Evolutionary conservation across 2,888 invertebrate species (phyloP).

Genomic region (Phengaris alcon): DNA sequence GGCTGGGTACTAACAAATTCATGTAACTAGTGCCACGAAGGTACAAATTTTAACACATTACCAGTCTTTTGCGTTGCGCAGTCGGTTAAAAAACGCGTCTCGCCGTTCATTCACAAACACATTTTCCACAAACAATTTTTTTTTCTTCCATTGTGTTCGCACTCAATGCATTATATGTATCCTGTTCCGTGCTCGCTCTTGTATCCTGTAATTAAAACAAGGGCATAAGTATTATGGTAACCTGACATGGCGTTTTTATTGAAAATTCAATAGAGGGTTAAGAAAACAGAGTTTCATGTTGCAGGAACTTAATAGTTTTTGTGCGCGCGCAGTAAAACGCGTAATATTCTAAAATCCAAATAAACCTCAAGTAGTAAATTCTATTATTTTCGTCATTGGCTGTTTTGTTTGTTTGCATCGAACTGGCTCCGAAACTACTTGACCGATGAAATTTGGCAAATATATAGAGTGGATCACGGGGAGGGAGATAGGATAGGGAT

Average conservation of each 20-base stretch:
- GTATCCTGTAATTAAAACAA: conserved; percentile 7
- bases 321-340: no score
- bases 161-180: background rate
- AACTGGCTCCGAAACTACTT: no score
- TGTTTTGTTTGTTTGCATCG: no score
- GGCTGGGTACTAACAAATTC: no score
- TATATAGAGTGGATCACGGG: no score
- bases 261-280: no score
- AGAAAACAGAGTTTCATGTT: background rate
- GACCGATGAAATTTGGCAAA: no score
- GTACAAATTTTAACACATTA: no score
- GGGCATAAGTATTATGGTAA: background rate
- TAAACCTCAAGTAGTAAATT: background rate
- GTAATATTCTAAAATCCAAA: background rate
- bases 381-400: background rate
- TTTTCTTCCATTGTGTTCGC: background rate
- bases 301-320: no score
- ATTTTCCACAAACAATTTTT: background rate
- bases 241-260: background rate
- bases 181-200: conserved; percentile 3
- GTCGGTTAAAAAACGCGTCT: background rate
- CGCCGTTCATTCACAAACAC: background rate
- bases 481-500: no score
- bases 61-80: no score
- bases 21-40: no score